A percentile compares a stretch with the other conserved stretches of the same genome.
phyloP scores from a whole-genome alignment of 2,797 vertebrate genomes.

The Alfaro cultratus region DNA sequence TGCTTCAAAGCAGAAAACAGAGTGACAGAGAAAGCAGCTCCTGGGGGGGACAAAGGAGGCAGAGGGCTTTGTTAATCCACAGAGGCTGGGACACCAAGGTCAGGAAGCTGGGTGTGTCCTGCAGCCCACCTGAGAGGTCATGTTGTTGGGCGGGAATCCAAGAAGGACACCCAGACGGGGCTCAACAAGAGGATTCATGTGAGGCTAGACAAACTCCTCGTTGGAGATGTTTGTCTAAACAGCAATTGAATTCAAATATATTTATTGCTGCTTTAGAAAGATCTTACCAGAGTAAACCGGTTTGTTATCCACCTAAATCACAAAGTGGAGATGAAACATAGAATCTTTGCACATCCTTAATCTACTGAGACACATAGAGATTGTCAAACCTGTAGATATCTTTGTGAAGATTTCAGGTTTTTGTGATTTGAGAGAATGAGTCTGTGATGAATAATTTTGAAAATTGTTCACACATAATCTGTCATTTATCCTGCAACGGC shows the following conservation, averaged over 20 bases:
- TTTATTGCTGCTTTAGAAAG: slow-evolving; percentile 30
- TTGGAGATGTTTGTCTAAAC: too few species aligned
- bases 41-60: slow-evolving; percentile 44
- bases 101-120: slow-evolving; percentile 60
- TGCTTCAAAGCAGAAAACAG: slow-evolving; percentile 32
- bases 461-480: not conserved
- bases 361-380: not conserved
- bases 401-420: not conserved
- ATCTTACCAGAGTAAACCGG: slow-evolving; percentile 18
- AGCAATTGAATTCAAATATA: not conserved
- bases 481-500: not conserved
- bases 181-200: not conserved
- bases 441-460: not conserved
- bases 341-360: slow-evolving; percentile 23
- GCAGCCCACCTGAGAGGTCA: slow-evolving; percentile 55
- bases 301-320: slow-evolving; percentile 47
- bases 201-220: not conserved
- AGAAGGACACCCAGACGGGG: not conserved
- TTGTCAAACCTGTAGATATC: not conserved
- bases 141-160: slow-evolving; percentile 49
- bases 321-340: slow-evolving; percentile 29
- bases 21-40: slow-evolving; percentile 24
- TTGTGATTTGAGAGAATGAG: not conserved
- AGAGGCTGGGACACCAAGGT: slow-evolving; percentile 39
- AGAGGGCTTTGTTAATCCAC: slow-evolving; percentile 62